phyloP scores from a whole-genome alignment of 1,140 invertebrate species.

The Phocides pigmalion region DNA sequence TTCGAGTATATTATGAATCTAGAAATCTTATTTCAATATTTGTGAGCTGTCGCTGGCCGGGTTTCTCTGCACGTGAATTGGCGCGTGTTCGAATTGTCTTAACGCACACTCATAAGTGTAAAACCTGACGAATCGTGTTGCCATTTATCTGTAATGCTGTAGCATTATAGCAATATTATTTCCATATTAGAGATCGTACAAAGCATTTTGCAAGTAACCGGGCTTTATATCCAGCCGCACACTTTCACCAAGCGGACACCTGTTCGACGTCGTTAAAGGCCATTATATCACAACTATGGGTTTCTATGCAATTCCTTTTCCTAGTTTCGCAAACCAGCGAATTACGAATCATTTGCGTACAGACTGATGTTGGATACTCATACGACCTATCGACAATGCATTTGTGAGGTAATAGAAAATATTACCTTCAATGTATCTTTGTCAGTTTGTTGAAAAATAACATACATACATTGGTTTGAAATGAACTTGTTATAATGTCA shows the following conservation, averaged over 20 bases:
- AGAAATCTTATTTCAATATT: constrained; percentile 20
- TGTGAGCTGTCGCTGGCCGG: constrained; percentile 10
- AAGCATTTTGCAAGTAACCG: constrained; percentile 33
- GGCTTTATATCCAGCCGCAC: constrained; percentile 21
- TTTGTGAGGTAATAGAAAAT: background rate
- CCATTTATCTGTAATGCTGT: constrained; percentile 25
- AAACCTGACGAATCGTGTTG: constrained; percentile 7
- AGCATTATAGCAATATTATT: constrained; percentile 41
- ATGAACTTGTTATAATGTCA: too few relatives aligned
- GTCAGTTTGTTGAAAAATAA: background rate
- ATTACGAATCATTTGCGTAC: constrained; percentile 36
- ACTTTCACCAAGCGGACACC: constrained; percentile 60
- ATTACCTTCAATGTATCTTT: background rate
- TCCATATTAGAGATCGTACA: constrained; percentile 37
- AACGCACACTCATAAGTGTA: constrained; percentile 5
- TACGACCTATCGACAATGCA: background rate
- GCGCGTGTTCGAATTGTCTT: constrained; percentile 10
- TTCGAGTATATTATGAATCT: too few relatives aligned
- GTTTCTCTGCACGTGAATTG: constrained; percentile 19
- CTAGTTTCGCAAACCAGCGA: constrained; percentile 48
- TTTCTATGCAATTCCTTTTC: constrained; percentile 55
- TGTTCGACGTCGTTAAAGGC: constrained; percentile 54
- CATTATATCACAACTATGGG: constrained; percentile 56
- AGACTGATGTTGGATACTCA: constrained; percentile 18
- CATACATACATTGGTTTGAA: background rate